Base-by-base conservation (phyloP, 2,113 vertebrate genomes). In the Heterochromis multidens region DNA sequence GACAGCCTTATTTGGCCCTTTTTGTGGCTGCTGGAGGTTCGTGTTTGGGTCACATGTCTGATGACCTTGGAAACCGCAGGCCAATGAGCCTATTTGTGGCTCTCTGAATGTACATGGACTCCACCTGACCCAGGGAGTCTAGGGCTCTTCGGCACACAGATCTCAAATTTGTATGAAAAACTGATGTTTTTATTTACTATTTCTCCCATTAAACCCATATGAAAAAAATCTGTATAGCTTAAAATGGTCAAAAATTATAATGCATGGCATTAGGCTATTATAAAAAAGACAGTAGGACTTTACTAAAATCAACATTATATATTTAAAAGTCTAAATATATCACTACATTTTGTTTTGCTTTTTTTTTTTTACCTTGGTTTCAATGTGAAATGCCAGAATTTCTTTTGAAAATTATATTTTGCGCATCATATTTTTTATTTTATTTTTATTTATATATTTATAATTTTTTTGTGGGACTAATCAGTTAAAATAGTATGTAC, bases 21-120 rank as follows among this genome's bases (percentile, higher is more conserved):
- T 59, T 59, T 82, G 81, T 70, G 78, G 86, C 82, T 27, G 80
- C 86, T 29, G 87, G 5, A 85, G 85, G 85, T 85, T 90, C 43
- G 85, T 3, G 23, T 91, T 62, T 56, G 84, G 88, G 90, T 92
- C 85, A 76, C 27, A 82, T 89, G 88, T 87, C 86, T 84, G 85
- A 88, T 90, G 88, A 91, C 85, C 84, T 85, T 65, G 46, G 35
- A 87, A 80, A 60, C 85, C 80, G 23, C 91, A 80, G 92, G 82
- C 91, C 87, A 70, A 63, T 72, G 74, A 82, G 89, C 63, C 87
- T 84, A 79, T 81, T 79, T 84, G 85, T 82, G 81, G 80, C 74
- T 59, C 61, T 65, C 52, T 77, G 62, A 65, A 79, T 76, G 74
- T 35, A 19, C 77, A 12, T 40, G n/a, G 52, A 70, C 88, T 82